Conservation (phyloP, 2,113 vertebrate species). For the Diadophis punctatus region DNA sequence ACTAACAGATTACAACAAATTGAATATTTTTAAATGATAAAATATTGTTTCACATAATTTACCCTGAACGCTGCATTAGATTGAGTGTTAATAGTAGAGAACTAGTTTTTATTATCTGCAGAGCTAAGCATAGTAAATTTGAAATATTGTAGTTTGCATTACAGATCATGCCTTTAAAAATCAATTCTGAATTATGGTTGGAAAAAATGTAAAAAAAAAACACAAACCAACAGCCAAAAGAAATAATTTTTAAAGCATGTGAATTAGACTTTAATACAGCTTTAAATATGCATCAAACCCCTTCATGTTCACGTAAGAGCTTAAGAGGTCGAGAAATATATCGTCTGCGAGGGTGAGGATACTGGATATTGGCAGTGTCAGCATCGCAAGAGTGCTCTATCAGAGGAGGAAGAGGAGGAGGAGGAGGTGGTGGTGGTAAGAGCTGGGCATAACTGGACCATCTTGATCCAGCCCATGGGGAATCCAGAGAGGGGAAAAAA, state of each 20-base stretch:
- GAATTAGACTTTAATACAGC: conserved; percentile 57
- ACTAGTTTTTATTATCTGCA: conserved; percentile 46
- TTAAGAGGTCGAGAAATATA: conserved; percentile 76
- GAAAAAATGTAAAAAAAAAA: conserved; percentile 9
- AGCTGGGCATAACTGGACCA: conserved; percentile 88
- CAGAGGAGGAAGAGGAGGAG: conserved; percentile 78
- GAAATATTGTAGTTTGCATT: conserved; percentile 37
- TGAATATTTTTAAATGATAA: conserved; percentile 30
- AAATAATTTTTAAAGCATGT: conserved; percentile 61
- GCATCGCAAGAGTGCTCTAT: conserved; percentile 86
- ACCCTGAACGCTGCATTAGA: conserved; percentile 25
- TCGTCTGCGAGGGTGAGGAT: conserved; percentile 78
- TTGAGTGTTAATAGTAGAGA: conserved; percentile 37
- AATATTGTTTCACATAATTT: conserved; percentile 33
- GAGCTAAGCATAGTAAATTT: conserved; percentile 45
- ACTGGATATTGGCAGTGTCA: conserved; percentile 77
- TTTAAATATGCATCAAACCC: conserved; percentile 66
- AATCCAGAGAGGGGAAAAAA: conserved; percentile 93
- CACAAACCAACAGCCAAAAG: conserved; percentile 42
- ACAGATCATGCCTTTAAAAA: conserved; percentile 51
- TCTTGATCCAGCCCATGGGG: conserved; percentile 84
- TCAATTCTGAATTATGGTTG: conserved; percentile 45
- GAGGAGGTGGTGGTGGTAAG: conserved; percentile 62
- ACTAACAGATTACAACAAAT: conserved; percentile 35
- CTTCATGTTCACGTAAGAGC: conserved; percentile 79